A percentile compares a stretch with the other conserved stretches of the same genome.
These are phyloP conservation scores for Oegoconia quadripuncta DNA, from an alignment of 2,888 invertebrate species.

Conservation along the genomic window DNA sequence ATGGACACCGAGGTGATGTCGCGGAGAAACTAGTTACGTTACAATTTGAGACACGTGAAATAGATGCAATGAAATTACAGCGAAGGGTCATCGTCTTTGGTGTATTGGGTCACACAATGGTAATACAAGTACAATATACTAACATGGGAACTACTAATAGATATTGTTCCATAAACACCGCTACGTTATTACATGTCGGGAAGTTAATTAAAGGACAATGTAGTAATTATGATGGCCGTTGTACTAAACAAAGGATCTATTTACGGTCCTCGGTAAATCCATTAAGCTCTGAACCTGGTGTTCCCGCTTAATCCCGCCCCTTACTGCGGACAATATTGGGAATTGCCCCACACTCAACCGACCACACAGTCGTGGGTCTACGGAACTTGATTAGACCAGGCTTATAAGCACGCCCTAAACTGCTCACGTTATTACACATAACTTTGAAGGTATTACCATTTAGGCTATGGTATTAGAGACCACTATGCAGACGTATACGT, in stretches of 20 bases:
- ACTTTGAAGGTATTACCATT: neutral
- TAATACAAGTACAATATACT: neutral
- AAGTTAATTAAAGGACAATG: slow-evolving; percentile 25
- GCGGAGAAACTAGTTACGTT: slow-evolving; percentile 18
- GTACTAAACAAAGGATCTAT: slow-evolving; percentile 33
- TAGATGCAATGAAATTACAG: neutral
- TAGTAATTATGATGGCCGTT: slow-evolving; percentile 23
- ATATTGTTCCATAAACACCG: neutral
- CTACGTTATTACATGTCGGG: slow-evolving; percentile 9
- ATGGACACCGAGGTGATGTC: slow-evolving; percentile 33
- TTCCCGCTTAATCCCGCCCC: slow-evolving; percentile 35
- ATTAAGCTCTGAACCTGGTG: slow-evolving; percentile 40
- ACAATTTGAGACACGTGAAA: neutral
- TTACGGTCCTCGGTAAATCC: slow-evolving; percentile 42
- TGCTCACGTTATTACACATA: neutral
- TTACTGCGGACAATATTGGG: slow-evolving; percentile 29
- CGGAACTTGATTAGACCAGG: slow-evolving; percentile 24
- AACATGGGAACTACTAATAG: too few relatives aligned
- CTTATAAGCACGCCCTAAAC: slow-evolving; percentile 14
- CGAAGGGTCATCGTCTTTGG: neutral
- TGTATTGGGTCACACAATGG: neutral
- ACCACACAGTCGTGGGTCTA: slow-evolving; percentile 11
- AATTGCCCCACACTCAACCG: slow-evolving; percentile 23
- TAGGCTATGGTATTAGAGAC: neutral
- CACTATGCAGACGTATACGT: neutral